Evolutionary conservation across 2,113 vertebrate genomes (phyloP).

Genomic region (Clinocottus analis): DNA sequence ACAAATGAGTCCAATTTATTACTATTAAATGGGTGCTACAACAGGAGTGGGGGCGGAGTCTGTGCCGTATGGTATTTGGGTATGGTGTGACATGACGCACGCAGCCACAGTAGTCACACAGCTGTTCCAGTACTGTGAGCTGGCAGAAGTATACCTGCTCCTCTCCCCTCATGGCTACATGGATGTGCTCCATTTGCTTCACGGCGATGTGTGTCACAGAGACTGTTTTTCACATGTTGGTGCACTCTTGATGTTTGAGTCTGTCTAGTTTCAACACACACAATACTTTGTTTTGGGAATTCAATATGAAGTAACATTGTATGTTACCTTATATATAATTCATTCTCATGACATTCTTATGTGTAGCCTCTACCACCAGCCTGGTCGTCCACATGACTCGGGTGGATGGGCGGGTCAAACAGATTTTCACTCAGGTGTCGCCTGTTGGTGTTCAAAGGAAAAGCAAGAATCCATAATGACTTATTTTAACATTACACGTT

Average conservation of each 20-base stretch:
- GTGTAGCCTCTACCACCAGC: too few relatives aligned
- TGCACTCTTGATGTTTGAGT: background rate
- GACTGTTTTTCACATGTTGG: background rate
- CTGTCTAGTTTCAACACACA: background rate
- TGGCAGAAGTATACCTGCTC: slow-evolving; percentile 35
- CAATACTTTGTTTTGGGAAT: background rate
- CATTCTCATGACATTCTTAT: background rate
- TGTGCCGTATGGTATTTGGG: slow-evolving; percentile 43
- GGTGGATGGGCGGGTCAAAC: background rate
- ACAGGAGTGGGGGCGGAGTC: slow-evolving; percentile 12
- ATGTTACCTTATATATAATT: background rate
- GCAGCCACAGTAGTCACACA: slow-evolving; percentile 23
- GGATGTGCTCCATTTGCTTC: slow-evolving; percentile 31
- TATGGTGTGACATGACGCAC: slow-evolving; percentile 16
- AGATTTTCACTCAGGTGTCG: too few relatives aligned
- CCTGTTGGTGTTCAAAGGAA: background rate
- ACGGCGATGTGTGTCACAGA: slow-evolving; percentile 1
- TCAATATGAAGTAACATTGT: background rate
- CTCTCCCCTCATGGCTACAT: slow-evolving; percentile 23
- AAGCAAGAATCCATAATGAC: background rate
- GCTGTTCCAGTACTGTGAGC: slow-evolving; percentile 43
- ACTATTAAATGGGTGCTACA: slow-evolving; percentile 48
- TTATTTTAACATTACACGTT: too few relatives aligned
- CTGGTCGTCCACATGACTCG: background rate
- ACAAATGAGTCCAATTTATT: slow-evolving; percentile 69